A percentile compares a stretch with the other conserved stretches of the same genome.
phyloP scores from a whole-genome alignment of 2,797 vertebrate species.

The Falco berigora region DNA sequence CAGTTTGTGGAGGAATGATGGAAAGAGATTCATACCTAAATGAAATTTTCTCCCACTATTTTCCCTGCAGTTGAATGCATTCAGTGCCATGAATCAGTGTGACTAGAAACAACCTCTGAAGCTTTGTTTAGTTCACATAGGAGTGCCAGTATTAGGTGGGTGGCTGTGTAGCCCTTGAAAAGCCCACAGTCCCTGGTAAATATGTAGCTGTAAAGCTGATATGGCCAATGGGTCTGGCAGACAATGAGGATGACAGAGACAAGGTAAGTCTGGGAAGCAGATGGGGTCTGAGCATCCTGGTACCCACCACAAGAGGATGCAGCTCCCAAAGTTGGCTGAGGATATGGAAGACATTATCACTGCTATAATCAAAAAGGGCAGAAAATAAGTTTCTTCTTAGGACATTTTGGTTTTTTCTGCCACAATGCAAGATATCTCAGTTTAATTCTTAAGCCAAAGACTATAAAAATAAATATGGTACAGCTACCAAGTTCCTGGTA shows the following conservation, averaged over 20 bases:
- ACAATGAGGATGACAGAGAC: not conserved
- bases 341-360: not conserved
- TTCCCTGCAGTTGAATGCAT: accelerated
- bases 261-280: not conserved
- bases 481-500: not conserved
- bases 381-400: not conserved
- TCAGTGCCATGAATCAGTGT: not conserved
- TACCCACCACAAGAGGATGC: not conserved
- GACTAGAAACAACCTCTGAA: not conserved
- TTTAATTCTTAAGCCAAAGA: not conserved
- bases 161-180: not conserved
- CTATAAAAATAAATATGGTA: not conserved
- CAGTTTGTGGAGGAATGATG: not conserved
- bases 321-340: not conserved
- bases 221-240: not conserved
- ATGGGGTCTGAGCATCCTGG: not conserved
- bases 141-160: not conserved
- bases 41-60: not conserved
- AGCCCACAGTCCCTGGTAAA: not conserved
- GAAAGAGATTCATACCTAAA: not conserved
- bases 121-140: not conserved
- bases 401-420: not conserved
- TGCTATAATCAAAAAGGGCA: not conserved
- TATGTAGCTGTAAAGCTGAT: not conserved
- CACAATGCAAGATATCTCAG: not conserved